Evolutionary conservation across 2,113 vertebrate species (phyloP), one percentile per base, ranked within the genome.

Genomic region (Chloropsis cyanopogon): DNA sequence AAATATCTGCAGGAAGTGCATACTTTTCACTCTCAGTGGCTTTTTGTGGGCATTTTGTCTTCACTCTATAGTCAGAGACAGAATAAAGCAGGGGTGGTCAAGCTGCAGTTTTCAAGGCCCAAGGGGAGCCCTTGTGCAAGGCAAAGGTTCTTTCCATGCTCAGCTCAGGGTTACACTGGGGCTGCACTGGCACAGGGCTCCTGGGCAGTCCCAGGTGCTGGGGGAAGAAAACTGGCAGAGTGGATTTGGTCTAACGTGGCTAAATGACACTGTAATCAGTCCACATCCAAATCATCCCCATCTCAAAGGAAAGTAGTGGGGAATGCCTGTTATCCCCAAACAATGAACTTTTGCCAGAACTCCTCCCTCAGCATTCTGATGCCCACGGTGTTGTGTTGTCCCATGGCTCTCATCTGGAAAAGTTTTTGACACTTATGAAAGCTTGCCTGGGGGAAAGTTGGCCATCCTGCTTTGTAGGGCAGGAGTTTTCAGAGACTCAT

Each of bases 351-450:
- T 5, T 65, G 39, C 63, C 88, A 85, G 49, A 69, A 3, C 42
- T 77, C 70, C 63, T 86, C 50, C 85, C 64, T 59, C 79, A 83
- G 68, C 26, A 59, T 61, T 86, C 79, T 66, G 59, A 49, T 88
- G 79, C n/a, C 7, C 3, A 18, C 0, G 0, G 61, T 1, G 0
- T 35, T 46, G 49, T 80, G 49, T 4, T 93, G 79, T 50, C 46
- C 88, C 46, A 22, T 15, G 24, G 22, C 37, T 94, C 79, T 80
- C 8, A 1, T 33, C 68, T 92, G 42, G 35, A 54, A 59, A 78
- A 75, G 23, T 18, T 42, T 92, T 79, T 88, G 76, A 80, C 86
- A 77, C 23, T 2, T 11, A 10, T 37, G 61, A 72, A 73, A 37
- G 11, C 63, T 65, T 88, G 79, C 68, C 88, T 57, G 23, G 33